Evolutionary conservation across 2,888 invertebrate species (phyloP).

Genomic region (Papilio gigon): DNA sequence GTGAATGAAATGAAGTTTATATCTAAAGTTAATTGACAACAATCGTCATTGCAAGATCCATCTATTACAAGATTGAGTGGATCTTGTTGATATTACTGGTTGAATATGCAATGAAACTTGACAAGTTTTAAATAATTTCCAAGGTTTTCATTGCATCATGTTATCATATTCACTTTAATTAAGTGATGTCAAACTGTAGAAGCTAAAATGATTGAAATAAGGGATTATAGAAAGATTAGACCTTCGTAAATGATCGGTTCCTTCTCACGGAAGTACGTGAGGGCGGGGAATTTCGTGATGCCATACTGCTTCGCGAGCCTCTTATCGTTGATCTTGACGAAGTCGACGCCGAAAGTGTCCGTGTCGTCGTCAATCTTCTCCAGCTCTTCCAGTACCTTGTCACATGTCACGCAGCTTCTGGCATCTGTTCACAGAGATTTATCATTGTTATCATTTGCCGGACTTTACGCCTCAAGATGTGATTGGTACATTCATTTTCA

Average conservation of each 20-base stretch:
- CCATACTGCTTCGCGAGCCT: slow-evolving; percentile 97
- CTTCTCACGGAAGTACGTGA: slow-evolving; percentile 98
- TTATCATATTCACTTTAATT: no score
- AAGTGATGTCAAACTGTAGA: neutral
- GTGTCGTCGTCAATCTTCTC: slow-evolving; percentile 98
- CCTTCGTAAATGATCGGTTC: slow-evolving; percentile 98
- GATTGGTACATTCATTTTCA: neutral
- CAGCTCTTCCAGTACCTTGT: slow-evolving; percentile 94
- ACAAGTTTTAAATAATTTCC: neutral
- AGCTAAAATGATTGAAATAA: neutral
- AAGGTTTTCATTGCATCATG: no score
- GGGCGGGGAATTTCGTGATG: slow-evolving; percentile 96
- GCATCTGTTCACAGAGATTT: slow-evolving; percentile 84
- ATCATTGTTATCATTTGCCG: no score
- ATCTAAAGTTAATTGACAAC: neutral
- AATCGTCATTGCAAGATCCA: neutral
- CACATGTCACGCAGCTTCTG: slow-evolving; percentile 95
- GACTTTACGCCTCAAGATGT: neutral
- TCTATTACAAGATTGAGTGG: no score
- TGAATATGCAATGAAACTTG: neutral
- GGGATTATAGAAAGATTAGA: slow-evolving; percentile 52
- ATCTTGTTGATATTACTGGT: neutral
- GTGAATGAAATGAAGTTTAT: slow-evolving; percentile 32
- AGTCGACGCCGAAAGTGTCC: slow-evolving; percentile 96
- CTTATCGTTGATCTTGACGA: slow-evolving; percentile 98